phyloP scores from a whole-genome alignment of 2,888 invertebrate genomes.

The Tricholauxania praeusta region DNA sequence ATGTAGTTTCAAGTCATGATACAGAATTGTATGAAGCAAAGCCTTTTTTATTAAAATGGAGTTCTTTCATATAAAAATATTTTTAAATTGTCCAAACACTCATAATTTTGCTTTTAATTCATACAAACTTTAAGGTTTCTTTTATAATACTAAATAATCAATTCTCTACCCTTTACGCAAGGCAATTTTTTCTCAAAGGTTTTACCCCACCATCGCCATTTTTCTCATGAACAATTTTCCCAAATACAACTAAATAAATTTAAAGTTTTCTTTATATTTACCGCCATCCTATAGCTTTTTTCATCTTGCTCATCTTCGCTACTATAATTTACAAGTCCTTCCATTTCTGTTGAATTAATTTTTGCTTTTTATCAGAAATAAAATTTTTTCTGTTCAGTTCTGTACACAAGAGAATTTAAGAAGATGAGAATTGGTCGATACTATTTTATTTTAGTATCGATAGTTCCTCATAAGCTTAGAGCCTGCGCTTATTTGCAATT shows the following conservation, averaged over 20 bases:
- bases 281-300: slow-evolving; percentile 58
- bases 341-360: slow-evolving; percentile 70
- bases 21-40: no score
- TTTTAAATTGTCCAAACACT: no score
- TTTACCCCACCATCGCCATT: slow-evolving; percentile 27
- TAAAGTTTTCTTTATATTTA: slow-evolving; percentile 54
- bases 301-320: slow-evolving; percentile 82
- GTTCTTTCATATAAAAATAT: no score
- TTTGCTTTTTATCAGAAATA: no score
- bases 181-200: background rate
- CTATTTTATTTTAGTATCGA: no score
- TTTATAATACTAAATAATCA: slow-evolving; percentile 26
- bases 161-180: slow-evolving; percentile 41
- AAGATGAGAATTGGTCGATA: no score
- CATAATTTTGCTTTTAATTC: background rate
- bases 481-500: no score
- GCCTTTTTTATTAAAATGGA: slow-evolving; percentile 10
- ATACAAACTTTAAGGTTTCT: slow-evolving; percentile 31
- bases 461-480: no score
- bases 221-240: slow-evolving; percentile 25
- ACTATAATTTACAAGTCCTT: slow-evolving; percentile 81
- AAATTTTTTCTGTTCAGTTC: no score
- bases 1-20: slow-evolving; percentile 2
- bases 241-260: background rate
- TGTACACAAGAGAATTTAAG: no score